A percentile compares a stretch with the other conserved stretches of the same genome.
phyloP scores from a whole-genome alignment of 2,888 invertebrate genomes.

The Glomeris marginata region DNA sequence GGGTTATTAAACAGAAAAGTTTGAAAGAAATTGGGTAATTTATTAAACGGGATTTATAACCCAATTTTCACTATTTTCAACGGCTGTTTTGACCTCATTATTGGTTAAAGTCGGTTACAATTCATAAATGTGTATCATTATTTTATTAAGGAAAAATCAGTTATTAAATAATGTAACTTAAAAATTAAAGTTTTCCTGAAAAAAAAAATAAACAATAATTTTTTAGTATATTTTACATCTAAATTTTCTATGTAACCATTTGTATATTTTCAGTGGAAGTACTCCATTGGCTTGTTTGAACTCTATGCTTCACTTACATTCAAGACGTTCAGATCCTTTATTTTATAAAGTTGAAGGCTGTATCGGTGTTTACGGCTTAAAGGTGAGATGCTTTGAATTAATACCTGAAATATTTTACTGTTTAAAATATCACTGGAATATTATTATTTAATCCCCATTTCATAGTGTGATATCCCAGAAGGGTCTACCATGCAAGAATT shows the following conservation, averaged over 20 bases:
- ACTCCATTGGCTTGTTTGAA: slow-evolving; percentile 17
- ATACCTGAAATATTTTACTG: not conserved
- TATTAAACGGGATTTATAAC: too few species aligned
- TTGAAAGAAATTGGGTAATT: slow-evolving; percentile 19
- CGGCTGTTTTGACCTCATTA: too few species aligned
- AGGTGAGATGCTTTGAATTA: slow-evolving; percentile 12
- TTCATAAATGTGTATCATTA: too few species aligned
- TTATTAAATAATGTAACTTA: too few species aligned
- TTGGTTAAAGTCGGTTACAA: too few species aligned
- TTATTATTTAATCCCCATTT: not conserved
- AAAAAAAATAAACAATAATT: too few species aligned
- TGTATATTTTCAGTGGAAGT: slow-evolving; percentile 16
- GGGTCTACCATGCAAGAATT: slow-evolving; percentile 18
- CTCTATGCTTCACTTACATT: slow-evolving; percentile 13
- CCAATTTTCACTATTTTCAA: too few species aligned
- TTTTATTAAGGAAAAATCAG: too few species aligned
- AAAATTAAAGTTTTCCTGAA: too few species aligned
- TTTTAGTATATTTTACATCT: too few species aligned
- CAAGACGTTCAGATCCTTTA: slow-evolving; percentile 9
- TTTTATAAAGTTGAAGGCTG: slow-evolving; percentile 15
- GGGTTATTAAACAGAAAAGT: slow-evolving; percentile 17
- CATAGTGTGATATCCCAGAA: slow-evolving; percentile 19
- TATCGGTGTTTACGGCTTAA: slow-evolving; percentile 18
- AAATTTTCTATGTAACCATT: too few species aligned
- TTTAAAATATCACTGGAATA: not conserved